These are phyloP conservation scores for Dysidea cf. avara DNA, from an alignment of 37 sponge, comb jelly and placozoan genomes.

Conservation along the genomic window DNA sequence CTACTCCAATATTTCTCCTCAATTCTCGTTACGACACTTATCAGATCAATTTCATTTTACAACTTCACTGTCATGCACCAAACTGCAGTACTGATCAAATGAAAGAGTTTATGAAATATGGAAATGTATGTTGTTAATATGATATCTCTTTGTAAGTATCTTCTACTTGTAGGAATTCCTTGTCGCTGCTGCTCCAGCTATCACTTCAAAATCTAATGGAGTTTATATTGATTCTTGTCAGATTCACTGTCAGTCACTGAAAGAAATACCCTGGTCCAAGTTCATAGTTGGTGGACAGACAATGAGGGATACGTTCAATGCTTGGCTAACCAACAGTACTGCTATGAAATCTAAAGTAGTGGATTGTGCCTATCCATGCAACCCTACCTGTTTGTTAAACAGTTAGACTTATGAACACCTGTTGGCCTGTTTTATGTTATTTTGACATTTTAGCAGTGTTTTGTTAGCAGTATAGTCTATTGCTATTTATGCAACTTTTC, in stretches of 20 bases:
- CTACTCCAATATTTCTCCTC: conserved; percentile 58
- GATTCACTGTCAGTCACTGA: conserved; percentile 74
- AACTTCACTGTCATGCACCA: conserved; percentile 52
- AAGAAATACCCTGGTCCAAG: conserved; percentile 41
- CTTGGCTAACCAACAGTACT: conserved; percentile 27
- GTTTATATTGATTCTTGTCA: conserved; percentile 67
- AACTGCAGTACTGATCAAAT: conserved; percentile 46
- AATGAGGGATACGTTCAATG: conserved; percentile 52
- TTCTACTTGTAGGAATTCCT: conserved; percentile 20
- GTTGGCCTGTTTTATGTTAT: no score
- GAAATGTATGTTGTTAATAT: conserved; percentile 52
- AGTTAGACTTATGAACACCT: no score
- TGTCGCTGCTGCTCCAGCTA: conserved; percentile 21
- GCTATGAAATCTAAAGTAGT: not conserved
- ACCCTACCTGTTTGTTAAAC: conserved; percentile 10
- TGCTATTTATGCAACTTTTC: no score
- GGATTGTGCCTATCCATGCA: conserved; percentile 40
- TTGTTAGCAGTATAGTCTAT: no score
- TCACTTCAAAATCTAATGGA: conserved; percentile 50
- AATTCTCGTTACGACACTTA: conserved; percentile 76
- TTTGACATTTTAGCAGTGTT: no score
- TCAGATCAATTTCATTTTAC: conserved; percentile 49
- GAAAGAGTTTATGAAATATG: conserved; percentile 40
- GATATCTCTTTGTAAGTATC: not conserved
- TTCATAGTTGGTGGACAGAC: conserved; percentile 28